These are phyloP conservation scores for Crepidodera aurea DNA, from an alignment of 2,888 invertebrate species.

Conservation along the genomic window DNA sequence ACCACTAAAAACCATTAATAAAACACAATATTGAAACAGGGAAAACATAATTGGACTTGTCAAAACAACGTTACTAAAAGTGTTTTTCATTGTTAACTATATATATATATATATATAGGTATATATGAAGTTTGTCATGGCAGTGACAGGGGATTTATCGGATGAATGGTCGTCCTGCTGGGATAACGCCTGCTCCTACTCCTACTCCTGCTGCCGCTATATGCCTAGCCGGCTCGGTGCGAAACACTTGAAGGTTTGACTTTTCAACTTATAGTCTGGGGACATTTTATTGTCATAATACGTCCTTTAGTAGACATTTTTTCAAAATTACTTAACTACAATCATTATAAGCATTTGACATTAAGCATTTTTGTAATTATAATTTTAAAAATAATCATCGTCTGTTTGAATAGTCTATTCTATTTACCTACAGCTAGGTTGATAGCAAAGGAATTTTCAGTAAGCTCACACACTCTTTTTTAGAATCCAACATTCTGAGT, in stretches of 20 bases:
- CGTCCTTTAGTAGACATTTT: no score
- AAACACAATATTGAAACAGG: conserved; percentile 28
- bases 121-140: conserved; percentile 16
- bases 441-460: no score
- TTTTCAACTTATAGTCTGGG: conserved; percentile 12
- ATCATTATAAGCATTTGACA: no score
- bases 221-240: no score
- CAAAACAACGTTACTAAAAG: conserved; percentile 31
- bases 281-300: no score
- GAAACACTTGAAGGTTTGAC: conserved; percentile 5
- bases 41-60: conserved; percentile 32
- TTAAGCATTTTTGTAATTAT: no score
- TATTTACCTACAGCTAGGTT: no score
- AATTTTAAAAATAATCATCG: no score
- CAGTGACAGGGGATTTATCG: conserved; percentile 25
- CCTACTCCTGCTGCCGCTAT: neutral
- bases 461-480: no score
- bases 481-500: no score
- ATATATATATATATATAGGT: conserved; percentile 19
- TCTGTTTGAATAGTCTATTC: no score
- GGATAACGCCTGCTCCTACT: conserved; percentile 15
- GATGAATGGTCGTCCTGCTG: conserved; percentile 26
- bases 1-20: conserved; percentile 24
- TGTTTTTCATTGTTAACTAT: conserved; percentile 34
- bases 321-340: no score